Percentiles rank a stretch among this genome's conserved stretches.
Conservation (phyloP, 2,797 vertebrate species). For the Dendrocincla fuliginosa region DNA sequence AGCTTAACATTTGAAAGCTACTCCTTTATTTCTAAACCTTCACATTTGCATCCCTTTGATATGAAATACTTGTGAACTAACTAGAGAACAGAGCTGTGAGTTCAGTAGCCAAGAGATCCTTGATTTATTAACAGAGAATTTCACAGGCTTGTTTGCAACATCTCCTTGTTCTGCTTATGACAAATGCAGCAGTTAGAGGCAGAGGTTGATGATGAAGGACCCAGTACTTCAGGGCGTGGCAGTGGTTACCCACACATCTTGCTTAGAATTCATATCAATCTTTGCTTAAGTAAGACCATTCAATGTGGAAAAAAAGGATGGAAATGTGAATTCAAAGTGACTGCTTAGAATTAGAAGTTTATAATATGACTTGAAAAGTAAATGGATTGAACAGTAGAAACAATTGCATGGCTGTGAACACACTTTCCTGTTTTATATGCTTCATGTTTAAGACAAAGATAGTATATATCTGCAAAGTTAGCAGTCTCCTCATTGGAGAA, state of each 20-base stretch:
- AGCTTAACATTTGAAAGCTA: slow-evolving; percentile 25
- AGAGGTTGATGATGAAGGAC: not conserved
- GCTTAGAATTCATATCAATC: not conserved
- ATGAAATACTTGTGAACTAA: slow-evolving; percentile 57
- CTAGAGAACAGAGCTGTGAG: slow-evolving; percentile 46
- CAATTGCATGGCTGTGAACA: not conserved
- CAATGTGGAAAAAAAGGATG: not conserved
- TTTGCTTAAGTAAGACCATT: not conserved
- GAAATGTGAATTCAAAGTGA: not conserved
- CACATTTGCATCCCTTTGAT: slow-evolving; percentile 50
- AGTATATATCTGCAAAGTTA: not conserved
- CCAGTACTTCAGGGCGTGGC: not conserved
- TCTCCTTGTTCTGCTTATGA: not conserved
- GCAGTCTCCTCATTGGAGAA: not conserved
- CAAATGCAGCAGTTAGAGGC: not conserved
- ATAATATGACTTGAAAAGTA: not conserved
- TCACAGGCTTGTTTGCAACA: not conserved
- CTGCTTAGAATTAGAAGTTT: not conserved
- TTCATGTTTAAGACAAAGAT: not conserved
- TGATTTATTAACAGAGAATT: slow-evolving; percentile 11
- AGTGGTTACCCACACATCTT: not conserved
- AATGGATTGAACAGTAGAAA: not conserved
- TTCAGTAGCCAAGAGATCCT: slow-evolving; percentile 39
- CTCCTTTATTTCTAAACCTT: slow-evolving; percentile 39
- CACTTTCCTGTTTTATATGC: not conserved